Percentiles rank a stretch among this genome's conserved stretches.
phyloP scores from a whole-genome alignment of 2,888 invertebrate species.

The Cantharis lateralis region DNA sequence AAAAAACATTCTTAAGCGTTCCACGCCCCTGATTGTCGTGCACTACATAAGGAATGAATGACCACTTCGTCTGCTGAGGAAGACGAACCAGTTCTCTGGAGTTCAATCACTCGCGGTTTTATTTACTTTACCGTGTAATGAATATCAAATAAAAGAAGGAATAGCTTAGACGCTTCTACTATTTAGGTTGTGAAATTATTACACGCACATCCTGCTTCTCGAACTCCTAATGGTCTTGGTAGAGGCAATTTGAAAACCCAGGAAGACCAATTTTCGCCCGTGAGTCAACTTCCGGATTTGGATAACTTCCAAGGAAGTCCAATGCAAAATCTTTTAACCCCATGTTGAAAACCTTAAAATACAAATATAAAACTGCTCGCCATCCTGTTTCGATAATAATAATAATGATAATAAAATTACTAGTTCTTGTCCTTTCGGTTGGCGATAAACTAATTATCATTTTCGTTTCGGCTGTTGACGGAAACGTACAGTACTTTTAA shows the following conservation, averaged over 20 bases:
- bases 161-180: not conserved
- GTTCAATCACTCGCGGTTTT: conserved; percentile 26
- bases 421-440: not conserved
- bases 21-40: conserved; percentile 27
- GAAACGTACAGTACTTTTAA: not conserved
- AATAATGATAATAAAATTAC: not conserved
- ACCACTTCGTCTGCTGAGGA: conserved; percentile 21
- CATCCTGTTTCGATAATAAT: not conserved
- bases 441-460: not conserved
- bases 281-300: not conserved
- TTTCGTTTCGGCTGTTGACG: not conserved
- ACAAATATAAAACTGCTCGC: not conserved
- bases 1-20: conserved; percentile 22
- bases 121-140: conserved; percentile 24
- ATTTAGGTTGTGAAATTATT: not conserved
- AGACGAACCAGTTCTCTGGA: conserved; percentile 25
- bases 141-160: conserved; percentile 3
- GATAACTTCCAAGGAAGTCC: not conserved
- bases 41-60: conserved; percentile 27
- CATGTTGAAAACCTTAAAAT: not conserved
- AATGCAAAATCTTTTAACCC: not conserved
- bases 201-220: not conserved
- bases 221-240: not conserved
- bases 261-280: not conserved
- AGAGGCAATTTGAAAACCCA: not conserved